Evolutionary conservation across 2,113 vertebrate species (phyloP).

Genomic region (Rhadina sibilatrix): DNA sequence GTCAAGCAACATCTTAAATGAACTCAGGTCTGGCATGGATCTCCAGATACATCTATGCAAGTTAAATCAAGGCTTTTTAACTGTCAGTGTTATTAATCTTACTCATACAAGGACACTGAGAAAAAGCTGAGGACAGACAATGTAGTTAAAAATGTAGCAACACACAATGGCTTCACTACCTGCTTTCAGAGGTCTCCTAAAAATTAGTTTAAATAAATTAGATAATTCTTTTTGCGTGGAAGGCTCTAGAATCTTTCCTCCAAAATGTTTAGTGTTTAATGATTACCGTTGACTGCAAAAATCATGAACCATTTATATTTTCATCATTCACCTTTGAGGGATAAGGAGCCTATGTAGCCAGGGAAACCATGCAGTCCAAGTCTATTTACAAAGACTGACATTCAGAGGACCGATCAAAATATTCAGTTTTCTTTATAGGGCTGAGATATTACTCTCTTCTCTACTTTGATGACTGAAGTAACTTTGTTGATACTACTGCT

Average conservation of each 20-base stretch:
- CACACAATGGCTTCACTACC: not conserved
- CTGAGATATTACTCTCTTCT: not conserved
- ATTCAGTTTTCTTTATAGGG: not conserved
- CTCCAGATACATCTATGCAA: not conserved
- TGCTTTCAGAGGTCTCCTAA: not conserved
- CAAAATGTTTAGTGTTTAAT: not conserved
- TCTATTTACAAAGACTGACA: not conserved
- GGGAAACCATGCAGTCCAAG: not conserved
- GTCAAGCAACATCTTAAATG: not conserved
- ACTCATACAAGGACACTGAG: not conserved
- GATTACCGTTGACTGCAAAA: not conserved
- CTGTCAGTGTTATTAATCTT: not conserved
- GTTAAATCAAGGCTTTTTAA: not conserved
- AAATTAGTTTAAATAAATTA: not conserved
- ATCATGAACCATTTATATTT: not conserved
- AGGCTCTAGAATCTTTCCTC: not conserved
- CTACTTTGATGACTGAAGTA: not conserved
- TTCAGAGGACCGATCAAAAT: not conserved
- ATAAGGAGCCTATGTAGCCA: not conserved
- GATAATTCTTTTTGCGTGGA: not conserved
- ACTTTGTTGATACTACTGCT: accelerated
- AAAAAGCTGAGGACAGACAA: not conserved
- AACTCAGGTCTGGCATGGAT: not conserved
- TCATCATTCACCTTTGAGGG: not conserved
- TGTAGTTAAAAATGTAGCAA: not conserved